Evolutionary conservation across 1,140 invertebrate species (phyloP).

Genomic region (Himalopsyche phryganea): DNA sequence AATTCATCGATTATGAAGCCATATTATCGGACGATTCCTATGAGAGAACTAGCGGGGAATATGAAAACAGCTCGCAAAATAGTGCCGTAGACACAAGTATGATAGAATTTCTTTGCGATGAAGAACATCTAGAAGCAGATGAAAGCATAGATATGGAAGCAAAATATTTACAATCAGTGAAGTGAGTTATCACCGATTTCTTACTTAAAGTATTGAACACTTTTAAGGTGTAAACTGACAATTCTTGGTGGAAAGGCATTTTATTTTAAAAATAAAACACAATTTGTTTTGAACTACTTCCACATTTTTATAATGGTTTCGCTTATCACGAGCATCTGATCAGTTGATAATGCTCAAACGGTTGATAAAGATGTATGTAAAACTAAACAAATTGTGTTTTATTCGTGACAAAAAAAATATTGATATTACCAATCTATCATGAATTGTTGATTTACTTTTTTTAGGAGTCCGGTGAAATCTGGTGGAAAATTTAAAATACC

Average conservation of each 20-base stretch:
- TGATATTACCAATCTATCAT: background rate
- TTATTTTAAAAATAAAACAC: background rate
- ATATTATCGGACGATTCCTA: constrained; percentile 46
- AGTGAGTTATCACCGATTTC: constrained; percentile 38
- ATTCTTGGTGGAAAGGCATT: background rate
- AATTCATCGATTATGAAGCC: constrained; percentile 58
- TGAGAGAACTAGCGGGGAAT: constrained; percentile 21
- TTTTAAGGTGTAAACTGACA: no score
- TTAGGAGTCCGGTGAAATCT: constrained; percentile 45
- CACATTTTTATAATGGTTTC: no score
- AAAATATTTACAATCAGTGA: constrained; percentile 58
- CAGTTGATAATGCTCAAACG: background rate
- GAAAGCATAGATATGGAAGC: constrained; percentile 52
- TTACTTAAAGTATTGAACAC: background rate
- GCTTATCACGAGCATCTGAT: no score
- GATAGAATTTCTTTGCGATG: constrained; percentile 47
- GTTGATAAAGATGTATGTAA: background rate
- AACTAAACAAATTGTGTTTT: background rate
- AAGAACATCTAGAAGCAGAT: constrained; percentile 42
- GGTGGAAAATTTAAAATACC: constrained; percentile 48
- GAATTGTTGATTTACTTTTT: constrained; percentile 10
- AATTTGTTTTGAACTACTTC: no score
- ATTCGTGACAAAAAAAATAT: background rate
- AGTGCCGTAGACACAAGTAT: constrained; percentile 34
- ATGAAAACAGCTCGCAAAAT: constrained; percentile 32